A percentile compares a stretch with the other conserved stretches of the same genome.
These are phyloP conservation scores for Drosophila maculinotata DNA, from an alignment of 2,888 invertebrate species.

Conservation along the genomic window DNA sequence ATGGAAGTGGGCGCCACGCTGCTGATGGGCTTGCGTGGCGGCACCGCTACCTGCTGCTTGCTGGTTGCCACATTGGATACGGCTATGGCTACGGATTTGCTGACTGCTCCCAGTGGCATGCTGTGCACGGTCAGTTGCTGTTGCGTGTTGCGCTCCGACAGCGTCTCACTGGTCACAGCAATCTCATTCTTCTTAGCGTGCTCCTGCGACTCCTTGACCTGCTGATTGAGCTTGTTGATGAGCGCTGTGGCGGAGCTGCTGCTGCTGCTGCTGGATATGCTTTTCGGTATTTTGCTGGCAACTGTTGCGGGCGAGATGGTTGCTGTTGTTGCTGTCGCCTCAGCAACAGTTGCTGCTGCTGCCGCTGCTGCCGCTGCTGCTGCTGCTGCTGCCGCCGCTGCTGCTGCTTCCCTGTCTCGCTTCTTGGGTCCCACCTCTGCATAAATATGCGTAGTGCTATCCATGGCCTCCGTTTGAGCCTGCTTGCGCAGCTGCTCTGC, in stretches of 20 bases:
- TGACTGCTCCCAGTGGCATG: slow-evolving; percentile 85
- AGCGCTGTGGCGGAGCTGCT: slow-evolving; percentile 67
- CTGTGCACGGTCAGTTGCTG: slow-evolving; percentile 87
- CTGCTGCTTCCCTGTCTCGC: slow-evolving; percentile 68
- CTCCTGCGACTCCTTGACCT: slow-evolving; percentile 53
- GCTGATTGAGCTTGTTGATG: slow-evolving; percentile 75
- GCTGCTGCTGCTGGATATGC: slow-evolving; percentile 58
- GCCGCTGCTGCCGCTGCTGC: slow-evolving; percentile 52
- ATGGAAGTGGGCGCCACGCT: slow-evolving; percentile 93
- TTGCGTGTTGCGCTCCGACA: slow-evolving; percentile 81
- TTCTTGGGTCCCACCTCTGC: slow-evolving; percentile 83
- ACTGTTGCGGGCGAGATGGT: slow-evolving; percentile 37
- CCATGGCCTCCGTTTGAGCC: slow-evolving; percentile 89
- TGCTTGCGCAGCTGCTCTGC: slow-evolving; percentile 65
- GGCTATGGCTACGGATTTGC: slow-evolving; percentile 84
- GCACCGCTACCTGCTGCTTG: slow-evolving; percentile 75
- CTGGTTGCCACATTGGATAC: slow-evolving; percentile 71
- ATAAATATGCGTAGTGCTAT: slow-evolving; percentile 93
- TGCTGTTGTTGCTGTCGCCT: slow-evolving; percentile 22
- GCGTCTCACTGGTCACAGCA: slow-evolving; percentile 81
- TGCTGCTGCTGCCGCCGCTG: slow-evolving; percentile 58
- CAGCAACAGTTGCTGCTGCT: slow-evolving; percentile 16
- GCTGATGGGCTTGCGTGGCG: slow-evolving; percentile 92
- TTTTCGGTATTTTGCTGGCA: slow-evolving; percentile 80
- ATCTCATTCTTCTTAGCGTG: slow-evolving; percentile 70